Percentiles rank a stretch among this genome's conserved stretches.
Conservation (phyloP, 2,113 vertebrate genomes). For the Argyrosomus japonicus region DNA sequence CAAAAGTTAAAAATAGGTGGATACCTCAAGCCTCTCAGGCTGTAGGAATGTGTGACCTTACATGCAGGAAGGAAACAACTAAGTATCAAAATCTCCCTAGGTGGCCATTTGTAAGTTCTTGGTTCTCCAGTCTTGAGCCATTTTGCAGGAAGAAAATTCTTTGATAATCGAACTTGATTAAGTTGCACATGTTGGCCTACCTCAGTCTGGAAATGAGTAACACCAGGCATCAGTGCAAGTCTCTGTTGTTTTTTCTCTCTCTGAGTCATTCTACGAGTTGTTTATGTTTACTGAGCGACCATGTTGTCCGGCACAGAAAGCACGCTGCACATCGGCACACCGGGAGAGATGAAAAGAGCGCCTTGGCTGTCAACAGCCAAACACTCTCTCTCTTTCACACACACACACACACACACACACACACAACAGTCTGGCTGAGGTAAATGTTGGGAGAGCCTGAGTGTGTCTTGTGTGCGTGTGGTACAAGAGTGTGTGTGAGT, state of each 20-base stretch:
- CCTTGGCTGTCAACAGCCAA: conserved; percentile 52
- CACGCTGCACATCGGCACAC: conserved; percentile 54
- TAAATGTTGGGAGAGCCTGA: conserved; percentile 11
- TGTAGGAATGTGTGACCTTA: conserved; percentile 6
- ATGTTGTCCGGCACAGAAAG: conserved; percentile 49
- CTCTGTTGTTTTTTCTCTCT: conserved; percentile 49
- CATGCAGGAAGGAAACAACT: conserved; percentile 32
- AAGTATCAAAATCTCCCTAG: background rate
- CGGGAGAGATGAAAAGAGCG: conserved; percentile 68
- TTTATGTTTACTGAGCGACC: conserved; percentile 65
- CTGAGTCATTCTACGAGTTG: conserved; percentile 56
- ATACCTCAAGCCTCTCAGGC: background rate
- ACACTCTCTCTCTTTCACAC: conserved; percentile 27
- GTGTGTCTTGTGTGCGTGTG: conserved; percentile 10
- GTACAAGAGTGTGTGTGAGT: conserved; percentile 15
- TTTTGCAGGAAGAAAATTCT: conserved; percentile 47
- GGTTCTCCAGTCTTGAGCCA: conserved; percentile 23
- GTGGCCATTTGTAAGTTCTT: conserved; percentile 39
- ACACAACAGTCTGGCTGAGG: conserved; percentile 25
- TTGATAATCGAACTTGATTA: conserved; percentile 60
- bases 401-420: conserved; percentile 38
- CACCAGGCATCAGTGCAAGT: conserved; percentile 45
- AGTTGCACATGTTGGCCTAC: conserved; percentile 59
- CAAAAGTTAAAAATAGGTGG: background rate
- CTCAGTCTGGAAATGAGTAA: conserved; percentile 56